Conservation (phyloP, 2,797 vertebrate genomes). For the Tarsius wallacei region DNA sequence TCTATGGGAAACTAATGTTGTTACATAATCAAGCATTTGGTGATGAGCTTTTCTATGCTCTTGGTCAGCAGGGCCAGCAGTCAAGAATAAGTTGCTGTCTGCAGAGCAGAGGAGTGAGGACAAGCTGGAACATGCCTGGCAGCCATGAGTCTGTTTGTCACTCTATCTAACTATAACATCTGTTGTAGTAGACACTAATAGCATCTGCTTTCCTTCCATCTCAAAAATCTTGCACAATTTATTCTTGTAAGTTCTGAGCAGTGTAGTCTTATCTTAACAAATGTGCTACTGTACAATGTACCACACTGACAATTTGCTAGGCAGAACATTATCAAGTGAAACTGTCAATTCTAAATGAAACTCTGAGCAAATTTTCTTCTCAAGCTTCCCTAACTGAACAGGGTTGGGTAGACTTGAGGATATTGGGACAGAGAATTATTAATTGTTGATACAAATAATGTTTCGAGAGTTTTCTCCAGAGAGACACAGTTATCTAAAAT, state of each 20-base stretch:
- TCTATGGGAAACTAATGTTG: background rate
- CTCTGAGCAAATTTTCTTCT: background rate
- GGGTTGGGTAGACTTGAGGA: background rate
- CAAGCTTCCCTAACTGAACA: no score
- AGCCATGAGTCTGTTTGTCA: no score
- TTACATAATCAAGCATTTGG: background rate
- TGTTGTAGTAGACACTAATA: no score
- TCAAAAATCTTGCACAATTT: background rate
- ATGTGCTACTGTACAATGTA: background rate
- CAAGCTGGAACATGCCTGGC: no score
- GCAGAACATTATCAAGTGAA: background rate
- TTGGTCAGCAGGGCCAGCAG: no score
- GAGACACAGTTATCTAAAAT: background rate
- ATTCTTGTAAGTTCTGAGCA: background rate
- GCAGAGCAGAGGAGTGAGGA: background rate
- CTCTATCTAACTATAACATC: background rate
- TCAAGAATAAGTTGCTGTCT: fast-evolving
- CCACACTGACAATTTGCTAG: background rate
- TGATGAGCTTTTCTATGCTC: background rate
- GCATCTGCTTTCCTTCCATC: background rate
- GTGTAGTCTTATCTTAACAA: background rate
- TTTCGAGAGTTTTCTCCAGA: background rate
- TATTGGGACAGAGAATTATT: background rate
- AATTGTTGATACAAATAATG: background rate
- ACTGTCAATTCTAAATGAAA: background rate